Conservation (phyloP, 2,113 vertebrate genomes). For the Chloebia gouldiae region DNA sequence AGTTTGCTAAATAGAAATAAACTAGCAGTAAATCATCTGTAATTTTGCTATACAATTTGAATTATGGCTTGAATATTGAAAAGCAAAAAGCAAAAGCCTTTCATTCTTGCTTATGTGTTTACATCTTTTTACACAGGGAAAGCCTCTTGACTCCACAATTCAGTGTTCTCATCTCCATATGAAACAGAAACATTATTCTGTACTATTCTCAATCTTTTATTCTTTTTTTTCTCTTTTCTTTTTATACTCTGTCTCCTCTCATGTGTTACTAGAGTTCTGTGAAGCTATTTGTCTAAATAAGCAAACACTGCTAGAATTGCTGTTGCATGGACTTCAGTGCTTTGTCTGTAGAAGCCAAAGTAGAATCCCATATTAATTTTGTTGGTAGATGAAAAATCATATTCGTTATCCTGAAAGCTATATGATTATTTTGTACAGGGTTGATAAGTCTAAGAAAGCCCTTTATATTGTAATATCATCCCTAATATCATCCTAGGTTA, state of each 20-base stretch:
- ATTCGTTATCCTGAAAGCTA: background rate
- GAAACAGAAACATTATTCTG: background rate
- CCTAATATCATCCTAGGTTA: background rate
- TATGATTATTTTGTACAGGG: background rate
- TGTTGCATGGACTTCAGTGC: background rate
- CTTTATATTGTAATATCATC: conserved; percentile 18
- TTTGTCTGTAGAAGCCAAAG: background rate
- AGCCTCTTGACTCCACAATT: background rate
- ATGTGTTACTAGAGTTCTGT: background rate
- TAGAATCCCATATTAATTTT: background rate
- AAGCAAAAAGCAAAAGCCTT: background rate
- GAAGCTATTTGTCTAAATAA: background rate
- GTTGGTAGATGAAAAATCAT: background rate
- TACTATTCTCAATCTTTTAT: background rate
- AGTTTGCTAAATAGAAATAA: background rate
- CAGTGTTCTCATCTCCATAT: background rate
- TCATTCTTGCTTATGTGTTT: background rate
- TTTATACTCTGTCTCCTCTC: background rate
- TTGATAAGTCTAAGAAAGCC: conserved; percentile 14
- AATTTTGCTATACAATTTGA: background rate
- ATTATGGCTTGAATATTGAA: background rate
- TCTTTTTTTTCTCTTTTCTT: background rate
- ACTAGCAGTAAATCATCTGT: background rate
- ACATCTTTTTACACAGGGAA: background rate
- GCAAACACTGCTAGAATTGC: background rate